These are phyloP conservation scores for Fregetta grallaria DNA, from an alignment of 2,113 vertebrate species.

Conservation along the genomic window DNA sequence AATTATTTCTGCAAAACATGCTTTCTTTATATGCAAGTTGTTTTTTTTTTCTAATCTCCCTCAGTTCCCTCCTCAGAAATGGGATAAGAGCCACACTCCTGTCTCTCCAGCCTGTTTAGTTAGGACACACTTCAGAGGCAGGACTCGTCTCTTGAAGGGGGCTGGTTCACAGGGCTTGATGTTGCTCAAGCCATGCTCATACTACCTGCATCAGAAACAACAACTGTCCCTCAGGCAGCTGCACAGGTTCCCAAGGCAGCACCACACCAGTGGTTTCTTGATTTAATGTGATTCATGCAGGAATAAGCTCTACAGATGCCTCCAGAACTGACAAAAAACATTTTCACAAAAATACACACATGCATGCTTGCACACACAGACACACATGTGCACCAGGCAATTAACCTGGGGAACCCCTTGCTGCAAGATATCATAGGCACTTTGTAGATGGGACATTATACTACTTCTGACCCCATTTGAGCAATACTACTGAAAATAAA, in stretches of 20 bases:
- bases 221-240: neutral
- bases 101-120: neutral
- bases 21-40: neutral
- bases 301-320: neutral
- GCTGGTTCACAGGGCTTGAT: neutral
- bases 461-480: neutral
- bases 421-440: accelerated
- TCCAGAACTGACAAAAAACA: neutral
- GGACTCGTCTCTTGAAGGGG: neutral
- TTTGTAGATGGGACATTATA: neutral
- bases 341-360: neutral
- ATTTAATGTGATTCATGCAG: accelerated
- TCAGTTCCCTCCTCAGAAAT: neutral
- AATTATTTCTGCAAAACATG: neutral
- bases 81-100: neutral
- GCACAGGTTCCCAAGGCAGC: neutral
- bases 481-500: neutral
- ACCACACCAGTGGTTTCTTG: neutral
- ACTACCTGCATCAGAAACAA: neutral
- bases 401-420: neutral
- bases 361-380: neutral
- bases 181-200: neutral
- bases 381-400: neutral
- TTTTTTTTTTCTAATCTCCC: neutral
- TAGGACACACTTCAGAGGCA: neutral